Evolutionary conservation across 2,888 invertebrate genomes (phyloP).

Genomic region (Chelonus formosanus): DNA sequence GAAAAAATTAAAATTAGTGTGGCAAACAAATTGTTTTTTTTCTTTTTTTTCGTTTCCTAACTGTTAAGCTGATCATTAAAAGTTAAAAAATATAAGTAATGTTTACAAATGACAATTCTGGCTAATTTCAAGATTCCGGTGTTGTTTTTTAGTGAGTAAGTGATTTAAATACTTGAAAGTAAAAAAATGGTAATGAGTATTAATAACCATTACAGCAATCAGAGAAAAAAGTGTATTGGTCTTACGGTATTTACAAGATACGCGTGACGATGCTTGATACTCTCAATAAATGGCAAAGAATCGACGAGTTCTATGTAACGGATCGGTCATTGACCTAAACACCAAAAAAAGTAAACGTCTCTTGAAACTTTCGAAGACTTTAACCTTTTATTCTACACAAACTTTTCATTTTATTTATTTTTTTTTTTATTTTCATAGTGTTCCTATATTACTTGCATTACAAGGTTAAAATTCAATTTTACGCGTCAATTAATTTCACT

Average conservation of each 20-base stretch:
- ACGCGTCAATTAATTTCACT: conserved; percentile 18
- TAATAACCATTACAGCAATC: conserved; percentile 19
- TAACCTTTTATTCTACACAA: background rate
- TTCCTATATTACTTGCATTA: background rate
- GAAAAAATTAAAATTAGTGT: no score
- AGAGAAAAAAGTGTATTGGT: conserved; percentile 5
- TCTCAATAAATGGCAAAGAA: conserved; percentile 14
- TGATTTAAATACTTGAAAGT: background rate
- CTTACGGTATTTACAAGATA: conserved; percentile 26
- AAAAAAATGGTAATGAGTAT: conserved; percentile 16
- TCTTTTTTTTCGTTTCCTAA: no score
- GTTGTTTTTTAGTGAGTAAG: no score
- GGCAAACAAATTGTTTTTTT: no score
- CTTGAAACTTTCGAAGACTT: conserved; percentile 1
- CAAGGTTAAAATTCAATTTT: conserved; percentile 16
- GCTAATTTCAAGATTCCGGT: no score
- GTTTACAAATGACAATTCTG: no score
- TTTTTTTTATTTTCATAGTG: conserved; percentile 2
- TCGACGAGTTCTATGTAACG: conserved; percentile 22
- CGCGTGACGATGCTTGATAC: conserved; percentile 19
- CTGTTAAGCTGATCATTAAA: no score
- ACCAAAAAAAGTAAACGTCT: conserved; percentile 9
- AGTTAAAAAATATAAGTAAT: no score
- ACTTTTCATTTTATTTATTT: background rate
- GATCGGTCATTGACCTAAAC: conserved; percentile 29